Evolutionary conservation across 2,888 invertebrate genomes (phyloP), one percentile per base, ranked within the genome.

Genomic region (Geotrupes spiniger): DNA sequence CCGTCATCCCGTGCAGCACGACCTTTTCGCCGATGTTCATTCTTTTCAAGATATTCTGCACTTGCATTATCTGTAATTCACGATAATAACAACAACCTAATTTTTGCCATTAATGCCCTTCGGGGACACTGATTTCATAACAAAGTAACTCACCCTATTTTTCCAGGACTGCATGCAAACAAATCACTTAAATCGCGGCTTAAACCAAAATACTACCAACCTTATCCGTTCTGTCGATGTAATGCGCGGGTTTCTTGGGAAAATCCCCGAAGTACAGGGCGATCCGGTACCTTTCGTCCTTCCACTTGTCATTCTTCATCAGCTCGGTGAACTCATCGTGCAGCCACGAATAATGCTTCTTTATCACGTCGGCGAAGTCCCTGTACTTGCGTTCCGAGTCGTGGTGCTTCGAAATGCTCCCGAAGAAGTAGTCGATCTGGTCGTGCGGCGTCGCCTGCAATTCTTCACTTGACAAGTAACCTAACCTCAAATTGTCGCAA

Each of bases 1-100:
- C 88, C n/a, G 84, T 78, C 84, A 87, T 85, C 6, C 88, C 88
- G 64, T 85, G 81, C 9, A 88, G 72, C 0, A 78, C 81, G 2
- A 87, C 69, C 52, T 46, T 51, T 25, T 46, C 51, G 8, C 37
- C 43, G 9, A 36, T 36, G 1, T 40, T 11, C 10, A 49, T 28
- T n/a, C n/a, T 41, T 25, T 40, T 39, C 15, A 49, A 31, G 9
- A 40, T 16, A n/a, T 37, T 37, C 31, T 46, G 45, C 33, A 49
- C 38, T 37, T 49, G 49, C 12, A 27, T 49, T 17, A 49, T 42
- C 49, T 49, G 36, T 28, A 46, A 40, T 29, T 15, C 9, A 33
- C 14, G 1, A 33, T 12, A 33, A 10, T 33, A 14, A 6, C 29
- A 2, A 29, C 3, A 11, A 8, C 29, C 10, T 29, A 5, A 4